Conservation (phyloP, 2,113 vertebrate genomes). For the Gorsachius goisagi region DNA sequence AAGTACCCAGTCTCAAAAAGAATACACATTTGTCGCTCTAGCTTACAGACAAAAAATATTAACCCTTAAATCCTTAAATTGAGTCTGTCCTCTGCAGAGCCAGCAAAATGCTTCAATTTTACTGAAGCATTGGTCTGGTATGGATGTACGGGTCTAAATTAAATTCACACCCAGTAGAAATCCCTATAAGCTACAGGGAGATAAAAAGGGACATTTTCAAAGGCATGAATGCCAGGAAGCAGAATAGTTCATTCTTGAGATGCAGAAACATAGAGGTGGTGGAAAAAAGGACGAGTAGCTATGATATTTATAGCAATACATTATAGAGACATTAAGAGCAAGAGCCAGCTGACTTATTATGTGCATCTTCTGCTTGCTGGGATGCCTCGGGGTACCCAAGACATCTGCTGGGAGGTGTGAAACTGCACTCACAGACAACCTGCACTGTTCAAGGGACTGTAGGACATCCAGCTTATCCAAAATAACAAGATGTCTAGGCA, state of each 20-base stretch:
- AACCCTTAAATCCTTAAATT: background rate
- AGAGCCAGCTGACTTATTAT: background rate
- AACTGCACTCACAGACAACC: background rate
- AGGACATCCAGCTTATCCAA: background rate
- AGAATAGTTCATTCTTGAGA: background rate
- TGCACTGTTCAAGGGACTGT: background rate
- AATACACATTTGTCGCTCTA: background rate
- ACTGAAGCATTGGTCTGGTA: accelerated
- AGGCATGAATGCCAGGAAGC: background rate
- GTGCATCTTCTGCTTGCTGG: background rate
- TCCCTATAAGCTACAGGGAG: background rate
- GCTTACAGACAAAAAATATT: background rate
- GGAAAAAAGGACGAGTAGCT: background rate
- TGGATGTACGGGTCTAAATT: accelerated
- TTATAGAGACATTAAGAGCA: background rate
- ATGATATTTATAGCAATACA: background rate
- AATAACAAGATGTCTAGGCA: background rate
- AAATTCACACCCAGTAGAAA: background rate
- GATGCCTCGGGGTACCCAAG: background rate
- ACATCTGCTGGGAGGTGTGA: background rate
- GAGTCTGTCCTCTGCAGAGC: background rate
- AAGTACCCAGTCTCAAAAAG: background rate
- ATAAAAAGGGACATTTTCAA: background rate
- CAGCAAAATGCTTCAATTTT: background rate
- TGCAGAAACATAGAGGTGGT: background rate